Evolutionary conservation across 2,797 vertebrate species (phyloP).

Genomic region (Sciaenops ocellatus): DNA sequence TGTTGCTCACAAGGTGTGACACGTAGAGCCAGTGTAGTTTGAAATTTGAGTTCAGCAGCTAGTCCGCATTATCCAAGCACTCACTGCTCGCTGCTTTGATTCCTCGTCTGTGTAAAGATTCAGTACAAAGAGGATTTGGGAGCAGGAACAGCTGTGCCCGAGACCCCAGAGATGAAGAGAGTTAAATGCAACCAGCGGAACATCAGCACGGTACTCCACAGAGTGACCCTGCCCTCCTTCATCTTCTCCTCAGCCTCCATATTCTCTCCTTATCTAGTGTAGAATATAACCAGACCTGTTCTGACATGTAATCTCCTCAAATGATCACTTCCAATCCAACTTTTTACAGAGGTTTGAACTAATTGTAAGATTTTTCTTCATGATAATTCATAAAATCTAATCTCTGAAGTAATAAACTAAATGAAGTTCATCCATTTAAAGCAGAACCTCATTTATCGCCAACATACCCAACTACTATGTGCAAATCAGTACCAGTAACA

Average conservation of each 20-base stretch:
- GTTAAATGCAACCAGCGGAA: slow-evolving; percentile 94
- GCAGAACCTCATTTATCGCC: neutral
- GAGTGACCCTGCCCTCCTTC: slow-evolving; percentile 68
- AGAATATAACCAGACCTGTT: slow-evolving; percentile 19
- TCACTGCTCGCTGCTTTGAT: slow-evolving; percentile 73
- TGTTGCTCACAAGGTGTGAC: neutral
- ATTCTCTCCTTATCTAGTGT: slow-evolving; percentile 10
- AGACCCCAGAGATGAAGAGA: slow-evolving; percentile 97
- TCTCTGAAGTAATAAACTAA: slow-evolving; percentile 39
- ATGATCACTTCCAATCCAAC: neutral
- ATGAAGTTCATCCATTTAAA: slow-evolving; percentile 15
- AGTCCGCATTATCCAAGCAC: neutral
- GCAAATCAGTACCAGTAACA: neutral
- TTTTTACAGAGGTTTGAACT: neutral
- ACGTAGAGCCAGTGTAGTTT: neutral
- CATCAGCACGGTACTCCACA: slow-evolving; percentile 93
- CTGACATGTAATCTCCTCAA: slow-evolving; percentile 42
- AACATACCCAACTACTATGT: neutral
- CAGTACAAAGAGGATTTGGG: slow-evolving; percentile 96
- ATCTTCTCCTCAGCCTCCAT: slow-evolving; percentile 34
- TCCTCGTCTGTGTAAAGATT: slow-evolving; percentile 87
- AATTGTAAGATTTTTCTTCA: slow-evolving; percentile 17
- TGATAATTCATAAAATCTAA: slow-evolving; percentile 19
- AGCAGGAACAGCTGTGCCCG: slow-evolving; percentile 92
- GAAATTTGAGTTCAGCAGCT: neutral